A percentile compares a stretch with the other conserved stretches of the same genome.
These are phyloP conservation scores for Graptemys geographica DNA, from an alignment of 2,797 vertebrate species.

Conservation along the genomic window DNA sequence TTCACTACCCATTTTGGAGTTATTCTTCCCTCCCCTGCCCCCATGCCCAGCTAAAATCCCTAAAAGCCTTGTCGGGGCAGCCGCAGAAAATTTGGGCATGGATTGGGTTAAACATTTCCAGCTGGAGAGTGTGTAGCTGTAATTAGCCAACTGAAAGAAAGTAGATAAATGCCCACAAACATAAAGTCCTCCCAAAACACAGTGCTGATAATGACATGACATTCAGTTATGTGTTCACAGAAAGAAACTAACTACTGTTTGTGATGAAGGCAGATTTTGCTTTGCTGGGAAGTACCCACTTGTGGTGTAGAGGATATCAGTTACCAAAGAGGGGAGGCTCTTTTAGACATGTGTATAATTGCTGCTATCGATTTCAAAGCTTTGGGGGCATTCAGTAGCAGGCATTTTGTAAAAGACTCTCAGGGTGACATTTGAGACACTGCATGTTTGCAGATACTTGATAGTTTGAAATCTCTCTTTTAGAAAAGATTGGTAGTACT, in stretches of 20 bases:
- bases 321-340: slow-evolving; percentile 8
- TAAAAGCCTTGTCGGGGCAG: slow-evolving; percentile 55
- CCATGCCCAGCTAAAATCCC: not conserved
- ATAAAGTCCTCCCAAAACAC: slow-evolving; percentile 30
- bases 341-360: not conserved
- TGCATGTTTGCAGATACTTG: not conserved
- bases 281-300: slow-evolving; percentile 34
- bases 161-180: slow-evolving; percentile 43
- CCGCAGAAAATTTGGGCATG: slow-evolving; percentile 41
- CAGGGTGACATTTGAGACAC: not conserved
- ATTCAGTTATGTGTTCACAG: not conserved
- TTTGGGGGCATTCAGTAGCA: not conserved
- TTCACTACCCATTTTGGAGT: slow-evolving; percentile 39
- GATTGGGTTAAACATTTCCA: slow-evolving; percentile 69
- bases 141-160: slow-evolving; percentile 47
- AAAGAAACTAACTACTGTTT: not conserved
- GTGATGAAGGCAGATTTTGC: not conserved
- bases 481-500: not conserved
- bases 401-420: not conserved
- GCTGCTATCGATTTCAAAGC: slow-evolving; percentile 30
- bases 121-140: slow-evolving; percentile 41
- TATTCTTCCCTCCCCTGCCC: not conserved
- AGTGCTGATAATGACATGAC: not conserved
- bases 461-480: not conserved
- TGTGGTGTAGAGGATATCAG: not conserved